phyloP scores from a whole-genome alignment of 2,113 vertebrate genomes.

The Myxocyprinus asiaticus region DNA sequence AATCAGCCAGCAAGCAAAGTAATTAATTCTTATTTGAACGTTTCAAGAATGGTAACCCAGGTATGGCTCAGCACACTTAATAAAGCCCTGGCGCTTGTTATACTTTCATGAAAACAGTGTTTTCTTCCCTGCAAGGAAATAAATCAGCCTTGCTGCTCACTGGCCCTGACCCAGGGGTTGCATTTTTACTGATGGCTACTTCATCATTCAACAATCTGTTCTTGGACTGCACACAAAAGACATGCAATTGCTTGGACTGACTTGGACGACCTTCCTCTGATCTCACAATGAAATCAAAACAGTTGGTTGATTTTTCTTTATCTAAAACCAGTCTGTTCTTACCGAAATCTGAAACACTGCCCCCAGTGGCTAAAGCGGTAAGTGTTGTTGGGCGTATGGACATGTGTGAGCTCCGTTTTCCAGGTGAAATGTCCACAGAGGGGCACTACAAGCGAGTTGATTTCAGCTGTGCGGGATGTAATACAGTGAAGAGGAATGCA shows the following conservation, averaged over 20 bases:
- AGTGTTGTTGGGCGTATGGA: no score
- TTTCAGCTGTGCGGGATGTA: no score
- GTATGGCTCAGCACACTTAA: slow-evolving; percentile 40
- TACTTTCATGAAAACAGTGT: slow-evolving; percentile 55
- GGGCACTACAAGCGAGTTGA: no score
- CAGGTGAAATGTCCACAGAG: no score
- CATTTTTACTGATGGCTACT: slow-evolving; percentile 69
- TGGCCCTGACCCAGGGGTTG: slow-evolving; percentile 74
- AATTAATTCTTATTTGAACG: slow-evolving; percentile 21
- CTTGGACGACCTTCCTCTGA: slow-evolving; percentile 64
- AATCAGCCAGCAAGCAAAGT: slow-evolving; percentile 7
- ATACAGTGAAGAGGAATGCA: no score
- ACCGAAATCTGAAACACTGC: no score
- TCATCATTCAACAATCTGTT: slow-evolving; percentile 74
- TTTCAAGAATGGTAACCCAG: slow-evolving; percentile 3
- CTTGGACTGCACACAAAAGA: slow-evolving; percentile 66
- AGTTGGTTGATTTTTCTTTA: no score
- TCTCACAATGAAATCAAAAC: slow-evolving; percentile 53
- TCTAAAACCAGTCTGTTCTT: no score
- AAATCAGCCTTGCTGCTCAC: slow-evolving; percentile 62
- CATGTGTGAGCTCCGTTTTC: no score
- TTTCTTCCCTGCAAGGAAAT: slow-evolving; percentile 56
- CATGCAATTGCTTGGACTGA: slow-evolving; percentile 55
- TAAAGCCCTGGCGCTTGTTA: slow-evolving; percentile 50
- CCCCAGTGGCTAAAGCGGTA: no score